Evolutionary conservation across 2,888 invertebrate species (phyloP), one percentile per base, ranked within the genome.

Genomic region (Rapana venosa): DNA sequence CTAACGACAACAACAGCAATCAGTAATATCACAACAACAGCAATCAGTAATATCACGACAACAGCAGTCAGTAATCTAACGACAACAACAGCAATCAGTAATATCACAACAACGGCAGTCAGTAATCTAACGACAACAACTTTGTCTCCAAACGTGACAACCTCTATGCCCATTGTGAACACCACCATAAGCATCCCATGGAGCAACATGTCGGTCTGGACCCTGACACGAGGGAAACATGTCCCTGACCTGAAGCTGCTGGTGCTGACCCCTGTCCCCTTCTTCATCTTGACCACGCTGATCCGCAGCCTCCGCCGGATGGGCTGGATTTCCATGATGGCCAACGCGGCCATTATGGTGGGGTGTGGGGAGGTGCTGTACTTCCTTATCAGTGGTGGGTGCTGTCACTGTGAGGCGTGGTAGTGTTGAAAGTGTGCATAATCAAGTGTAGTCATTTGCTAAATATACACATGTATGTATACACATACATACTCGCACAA

Each of bases 281-380:
- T 96, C 36, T 95, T 96, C 90, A 91, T 96, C 47, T 32, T 92
- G 30, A 95, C 95, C 91, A 93, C 95, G 0, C 91, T 95, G 58
- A 92, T 96, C 26, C 93, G 94, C 56, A 93, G 92, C 87, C 92
- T 96, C 0, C 93, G 96, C 11, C 92, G 93, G 30, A 91, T 96
- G 56, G 95, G 95, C 22, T 92, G 92, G n/a, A 93, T 96, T 89
- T 95, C 95, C 90, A 92, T 94, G 8, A 85, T 94, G 1, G 96
- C 96, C 6, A 94, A 95, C 90, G 30, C 94, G 0, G 94, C 94
- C 87, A 95, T 96, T 79, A 92, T 94, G 30, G 87, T 94, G 66
- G 96, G 96, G 56, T 94, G 94, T 91, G 88, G 94, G 11, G 92
- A 94, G 30, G 94, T 95, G 4, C 90, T 95, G 36, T 89, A 90